Base-by-base conservation (phyloP, 2,797 vertebrate species). In the Gambusia yucatana region DNA sequence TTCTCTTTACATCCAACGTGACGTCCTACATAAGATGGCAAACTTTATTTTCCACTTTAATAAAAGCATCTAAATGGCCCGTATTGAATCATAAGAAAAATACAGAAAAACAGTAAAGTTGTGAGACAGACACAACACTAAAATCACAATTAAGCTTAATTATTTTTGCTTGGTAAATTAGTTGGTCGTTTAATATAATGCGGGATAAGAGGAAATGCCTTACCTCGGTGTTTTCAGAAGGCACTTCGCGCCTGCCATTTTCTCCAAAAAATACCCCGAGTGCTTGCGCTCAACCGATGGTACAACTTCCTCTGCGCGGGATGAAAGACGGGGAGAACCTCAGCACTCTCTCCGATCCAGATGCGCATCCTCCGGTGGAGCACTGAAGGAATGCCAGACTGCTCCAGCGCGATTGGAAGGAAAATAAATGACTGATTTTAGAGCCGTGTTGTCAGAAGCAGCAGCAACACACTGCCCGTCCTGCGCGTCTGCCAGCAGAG, bases 141-240 rank as follows among this genome's bases (percentile, higher is more conserved):
- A 43, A n/a, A 14, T n/a, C 41, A 46, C 41, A 16, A 46, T 70
- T 46, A 70, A 28, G 16, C 25, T 70, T 16, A 3, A 46, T 70
- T 28, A 44, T 28, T 25, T 25, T 70, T 28, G 3, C 22, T 7
- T 13, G n/a, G 36, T 11, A 59, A 36, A 11, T 78, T 33, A 55
- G 8, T n/a, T 16, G n/a, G 0, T 67, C 2, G 6, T 82, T 47
- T 77, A 9, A 25, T 11, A 50, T 73, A 50, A 47, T 25, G 44
- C 0, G 2, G 25, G 25, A 59, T 55, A 48, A 77, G 8, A 71
- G 9, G 1, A 50, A 44, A 28, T 22, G 4, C 85, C 92, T 90
- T 93, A 96, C 95, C 95, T 93, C 72, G 92, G 92, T 46, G 84
- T 95, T 85, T 95, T 94, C 85, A 95, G 86, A 83, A 95, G 92